Percentiles rank a stretch among this genome's conserved stretches.
phyloP scores from a whole-genome alignment of 2,113 vertebrate genomes.

The Galbula dea region DNA sequence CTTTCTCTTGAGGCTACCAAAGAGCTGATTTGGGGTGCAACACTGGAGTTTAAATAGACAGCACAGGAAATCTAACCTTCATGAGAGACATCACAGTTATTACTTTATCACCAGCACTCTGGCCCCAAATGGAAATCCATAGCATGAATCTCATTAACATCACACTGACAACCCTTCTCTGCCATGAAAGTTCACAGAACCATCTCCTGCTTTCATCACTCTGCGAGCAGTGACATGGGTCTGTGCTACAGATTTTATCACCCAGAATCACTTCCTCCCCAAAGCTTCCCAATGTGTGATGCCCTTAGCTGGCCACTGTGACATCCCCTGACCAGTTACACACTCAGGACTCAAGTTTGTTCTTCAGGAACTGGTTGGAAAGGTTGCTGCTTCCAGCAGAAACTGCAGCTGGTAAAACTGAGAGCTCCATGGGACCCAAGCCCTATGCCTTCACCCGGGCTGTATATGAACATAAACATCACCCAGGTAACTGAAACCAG shows the following conservation, averaged over 20 bases:
- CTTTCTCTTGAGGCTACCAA: neutral
- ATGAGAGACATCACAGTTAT: neutral
- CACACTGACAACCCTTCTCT: neutral
- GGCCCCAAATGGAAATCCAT: neutral
- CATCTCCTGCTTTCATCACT: neutral
- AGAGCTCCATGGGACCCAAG: neutral
- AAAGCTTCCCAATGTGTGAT: neutral
- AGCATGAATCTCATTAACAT: neutral
- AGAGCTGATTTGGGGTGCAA: neutral
- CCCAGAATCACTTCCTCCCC: neutral
- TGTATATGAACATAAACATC: neutral
- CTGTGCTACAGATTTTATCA: neutral
- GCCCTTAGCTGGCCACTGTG: neutral
- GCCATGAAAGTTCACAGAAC: neutral
- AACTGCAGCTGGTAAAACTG: neutral
- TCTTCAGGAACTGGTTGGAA: neutral
- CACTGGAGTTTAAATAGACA: neutral
- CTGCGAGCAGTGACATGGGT: neutral
- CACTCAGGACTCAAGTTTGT: neutral
- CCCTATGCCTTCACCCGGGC: neutral
- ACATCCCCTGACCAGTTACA: neutral
- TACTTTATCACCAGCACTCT: neutral
- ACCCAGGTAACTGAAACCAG: neutral
- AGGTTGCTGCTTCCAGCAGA: neutral
- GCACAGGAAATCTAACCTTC: neutral